A percentile compares a stretch with the other conserved stretches of the same genome.
Conservation (phyloP, 2,797 vertebrate genomes). For the Gila robusta region DNA sequence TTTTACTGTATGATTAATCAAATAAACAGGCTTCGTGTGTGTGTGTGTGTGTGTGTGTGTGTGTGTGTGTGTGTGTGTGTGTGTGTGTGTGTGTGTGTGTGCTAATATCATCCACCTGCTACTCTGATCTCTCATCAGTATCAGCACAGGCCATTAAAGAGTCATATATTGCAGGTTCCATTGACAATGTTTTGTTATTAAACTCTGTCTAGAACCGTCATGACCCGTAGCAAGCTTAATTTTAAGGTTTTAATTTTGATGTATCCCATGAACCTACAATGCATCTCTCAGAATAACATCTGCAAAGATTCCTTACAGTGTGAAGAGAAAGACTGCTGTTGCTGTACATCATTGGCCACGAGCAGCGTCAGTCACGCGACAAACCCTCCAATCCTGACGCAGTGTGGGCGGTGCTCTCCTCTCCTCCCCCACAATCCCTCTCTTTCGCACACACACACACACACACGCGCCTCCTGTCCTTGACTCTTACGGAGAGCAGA, state of each 20-base stretch:
- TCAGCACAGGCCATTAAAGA: neutral
- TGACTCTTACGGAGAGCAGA: constrained; percentile 69
- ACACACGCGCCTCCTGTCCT: constrained; percentile 77
- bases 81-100: too few species aligned
- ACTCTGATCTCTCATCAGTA: neutral
- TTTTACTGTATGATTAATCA: too few species aligned
- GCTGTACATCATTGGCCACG: constrained; percentile 72
- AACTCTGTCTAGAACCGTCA: neutral
- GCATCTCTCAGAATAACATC: neutral
- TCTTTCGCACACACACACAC: constrained; percentile 48
- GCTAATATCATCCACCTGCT: neutral
- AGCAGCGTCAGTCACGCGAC: constrained; percentile 71
- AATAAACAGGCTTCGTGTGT: too few species aligned
- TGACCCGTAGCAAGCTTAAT: neutral
- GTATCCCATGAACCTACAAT: neutral
- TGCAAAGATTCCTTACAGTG: constrained; percentile 3
- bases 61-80: too few species aligned
- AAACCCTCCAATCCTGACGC: constrained; percentile 67
- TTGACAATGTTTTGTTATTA: neutral
- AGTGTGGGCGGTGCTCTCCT: constrained; percentile 71
- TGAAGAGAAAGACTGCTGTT: constrained; percentile 44
- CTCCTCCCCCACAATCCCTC: constrained; percentile 15
- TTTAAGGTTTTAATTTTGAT: neutral
- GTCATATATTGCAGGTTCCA: neutral
- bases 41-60: too few species aligned